Evolutionary conservation across 2,888 invertebrate species (phyloP), one percentile per base, ranked within the genome.

Genomic region (Microplitis deprimator): DNA sequence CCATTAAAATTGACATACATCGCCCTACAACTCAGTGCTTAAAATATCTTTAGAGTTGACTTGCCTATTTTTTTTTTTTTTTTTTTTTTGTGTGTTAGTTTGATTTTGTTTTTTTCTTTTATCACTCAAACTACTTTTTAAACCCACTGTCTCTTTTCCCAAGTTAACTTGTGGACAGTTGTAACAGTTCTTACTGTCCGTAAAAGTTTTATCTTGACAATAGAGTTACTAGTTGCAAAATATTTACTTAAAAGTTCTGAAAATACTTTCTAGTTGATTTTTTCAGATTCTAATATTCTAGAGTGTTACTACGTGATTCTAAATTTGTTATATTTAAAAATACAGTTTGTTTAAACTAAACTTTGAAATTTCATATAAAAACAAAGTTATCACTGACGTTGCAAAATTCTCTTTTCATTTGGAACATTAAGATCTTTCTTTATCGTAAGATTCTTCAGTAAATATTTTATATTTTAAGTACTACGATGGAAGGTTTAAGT

Each of bases 121-220:
- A n/a, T 61, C 77, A 79, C 81, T 82, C 80, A 80, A 84, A 84
- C 82, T 86, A 85, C 84, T 85, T 85, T 85, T 80, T 75, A 82
- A 84, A 85, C 85, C 85, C 85, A 85, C 86, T 85, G 85, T 84
- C 84, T 79, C 60, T 73, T 73, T 60, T 17, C 38, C 7, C 40
- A 16, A 76, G 71, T 72, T 67, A 76, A 60, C 59, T 71, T 6
- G n/a, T 17, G 6, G 17, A 62, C 17, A 62, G 62, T 62, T 17
- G n/a, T 1, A n/a, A 62, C 7, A 62, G 62, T 20, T 20, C 17
- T 62, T 62, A 62, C 62, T 62, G 62, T 62, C 17, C 5, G 8
- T 16, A 16, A 62, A 62, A 62, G 6, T 62, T 16, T 5, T 16
- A 17, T 62, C 62, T 17, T n/a, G 17, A 62, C 62, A 62, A 62